Evolutionary conservation across 2,797 vertebrate genomes (phyloP).

Genomic region (Halcyon chelicuti): DNA sequence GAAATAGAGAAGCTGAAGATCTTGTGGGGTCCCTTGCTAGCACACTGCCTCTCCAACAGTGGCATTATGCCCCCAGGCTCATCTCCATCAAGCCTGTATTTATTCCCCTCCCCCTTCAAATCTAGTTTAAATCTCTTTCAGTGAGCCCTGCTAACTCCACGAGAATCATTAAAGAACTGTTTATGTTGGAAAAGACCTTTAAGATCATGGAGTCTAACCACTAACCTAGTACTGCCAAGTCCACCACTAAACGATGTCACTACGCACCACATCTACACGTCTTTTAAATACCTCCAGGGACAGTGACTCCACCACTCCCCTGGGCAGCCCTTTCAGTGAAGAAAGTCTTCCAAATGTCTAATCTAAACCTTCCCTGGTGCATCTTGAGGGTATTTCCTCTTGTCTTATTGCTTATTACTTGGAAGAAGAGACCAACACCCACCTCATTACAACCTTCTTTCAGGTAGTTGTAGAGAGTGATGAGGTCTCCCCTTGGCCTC

Average conservation of each 20-base stretch:
- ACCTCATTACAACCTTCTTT: not conserved
- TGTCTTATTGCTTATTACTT: not conserved
- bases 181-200: not conserved
- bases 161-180: not conserved
- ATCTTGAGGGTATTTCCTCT: not conserved
- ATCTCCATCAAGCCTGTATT: not conserved
- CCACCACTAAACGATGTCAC: not conserved
- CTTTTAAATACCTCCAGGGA: not conserved
- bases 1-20: not conserved
- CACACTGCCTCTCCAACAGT: not conserved
- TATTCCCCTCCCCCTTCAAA: not conserved
- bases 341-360: not conserved
- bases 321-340: not conserved
- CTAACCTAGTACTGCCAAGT: not conserved
- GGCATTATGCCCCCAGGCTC: not conserved
- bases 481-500: not conserved
- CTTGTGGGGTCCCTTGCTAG: not conserved
- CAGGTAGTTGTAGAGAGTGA: not conserved
- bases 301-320: not conserved
- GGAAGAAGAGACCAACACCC: not conserved
- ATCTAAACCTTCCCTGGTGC: not conserved
- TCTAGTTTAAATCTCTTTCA: not conserved
- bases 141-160: not conserved
- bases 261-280: not conserved
- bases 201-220: not conserved